These are phyloP conservation scores for Drosophila borborema DNA, from an alignment of 2,888 invertebrate genomes.

Conservation along the genomic window DNA sequence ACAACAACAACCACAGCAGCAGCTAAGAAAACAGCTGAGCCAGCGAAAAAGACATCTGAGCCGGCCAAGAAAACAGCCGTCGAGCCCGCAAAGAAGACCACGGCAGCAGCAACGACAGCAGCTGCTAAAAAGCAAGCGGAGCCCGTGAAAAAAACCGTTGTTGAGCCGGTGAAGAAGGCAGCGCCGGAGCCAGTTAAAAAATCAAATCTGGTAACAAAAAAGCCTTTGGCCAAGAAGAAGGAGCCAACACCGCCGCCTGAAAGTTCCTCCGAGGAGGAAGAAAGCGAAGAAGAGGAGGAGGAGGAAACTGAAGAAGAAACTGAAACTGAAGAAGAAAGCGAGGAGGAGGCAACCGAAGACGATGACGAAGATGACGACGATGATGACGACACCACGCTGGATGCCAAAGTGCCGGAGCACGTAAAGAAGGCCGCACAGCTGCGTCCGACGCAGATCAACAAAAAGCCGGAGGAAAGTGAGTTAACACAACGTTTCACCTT, in stretches of 20 bases:
- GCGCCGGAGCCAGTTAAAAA: conserved; percentile 56
- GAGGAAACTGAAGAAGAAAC: conserved; percentile 17
- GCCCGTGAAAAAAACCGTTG: conserved; percentile 51
- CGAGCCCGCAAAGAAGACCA: conserved; percentile 55
- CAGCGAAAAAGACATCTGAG: conserved; percentile 52
- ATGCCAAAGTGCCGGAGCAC: conserved; percentile 71
- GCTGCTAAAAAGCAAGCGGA: conserved; percentile 48
- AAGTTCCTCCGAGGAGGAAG: conserved; percentile 73
- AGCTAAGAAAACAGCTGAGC: conserved; percentile 66
- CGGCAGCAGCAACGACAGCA: conserved; percentile 36
- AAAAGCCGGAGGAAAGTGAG: conserved; percentile 82
- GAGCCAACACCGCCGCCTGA: conserved; percentile 81
- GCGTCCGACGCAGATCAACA: conserved; percentile 75
- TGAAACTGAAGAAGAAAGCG: conserved; percentile 69
- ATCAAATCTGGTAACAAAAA: conserved; percentile 46
- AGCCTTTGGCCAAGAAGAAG: conserved; percentile 77
- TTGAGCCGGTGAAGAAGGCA: conserved; percentile 61
- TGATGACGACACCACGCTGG: conserved; percentile 63
- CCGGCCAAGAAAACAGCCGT: conserved; percentile 53
- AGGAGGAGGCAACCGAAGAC: conserved; percentile 66
- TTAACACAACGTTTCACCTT: conserved; percentile 83
- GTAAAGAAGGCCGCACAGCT: conserved; percentile 68
- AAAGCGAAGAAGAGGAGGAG: conserved; percentile 47
- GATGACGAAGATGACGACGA: conserved; percentile 63
- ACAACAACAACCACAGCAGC: conserved; percentile 82